phyloP scores from a whole-genome alignment of 2,888 invertebrate species.

The Rhabditoides inermis region DNA sequence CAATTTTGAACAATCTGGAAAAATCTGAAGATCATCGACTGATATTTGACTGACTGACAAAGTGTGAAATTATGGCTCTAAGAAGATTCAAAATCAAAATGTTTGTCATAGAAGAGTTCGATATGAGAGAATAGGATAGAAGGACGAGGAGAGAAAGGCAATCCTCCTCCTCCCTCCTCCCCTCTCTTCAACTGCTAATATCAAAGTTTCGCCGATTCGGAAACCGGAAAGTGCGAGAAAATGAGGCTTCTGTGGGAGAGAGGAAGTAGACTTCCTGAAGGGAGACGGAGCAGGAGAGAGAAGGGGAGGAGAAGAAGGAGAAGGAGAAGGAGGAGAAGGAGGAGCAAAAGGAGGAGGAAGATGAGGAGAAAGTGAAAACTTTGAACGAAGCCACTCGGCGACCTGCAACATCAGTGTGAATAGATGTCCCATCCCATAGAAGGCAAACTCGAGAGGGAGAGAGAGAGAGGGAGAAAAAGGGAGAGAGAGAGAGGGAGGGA shows the following conservation, averaged over 20 bases:
- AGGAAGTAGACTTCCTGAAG: constrained; percentile 11
- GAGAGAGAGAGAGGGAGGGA: constrained; percentile 2
- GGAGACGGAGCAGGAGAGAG: constrained; percentile 14
- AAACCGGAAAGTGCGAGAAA: neutral
- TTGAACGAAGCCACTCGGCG: too few species aligned
- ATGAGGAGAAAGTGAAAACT: neutral
- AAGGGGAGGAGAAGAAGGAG: constrained; percentile 4
- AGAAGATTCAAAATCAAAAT: too few species aligned
- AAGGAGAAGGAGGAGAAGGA: neutral
- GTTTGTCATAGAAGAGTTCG: neutral
- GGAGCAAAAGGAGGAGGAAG: neutral
- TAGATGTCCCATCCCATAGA: too few species aligned
- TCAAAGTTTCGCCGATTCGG: neutral
- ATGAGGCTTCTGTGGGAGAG: too few species aligned
- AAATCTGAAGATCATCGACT: too few species aligned
- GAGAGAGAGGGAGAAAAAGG: neutral
- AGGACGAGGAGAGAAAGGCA: constrained; percentile 4
- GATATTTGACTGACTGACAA: too few species aligned
- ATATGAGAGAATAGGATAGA: constrained; percentile 9
- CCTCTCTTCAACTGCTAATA: too few species aligned
- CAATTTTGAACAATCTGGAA: too few species aligned
- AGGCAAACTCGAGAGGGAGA: neutral
- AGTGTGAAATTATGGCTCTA: too few species aligned
- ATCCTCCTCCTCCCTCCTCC: too few species aligned
- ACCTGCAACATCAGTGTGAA: too few species aligned